Evolutionary conservation across 2,888 invertebrate species (phyloP), one percentile per base, ranked within the genome.

Genomic region (Unio delphinus): DNA sequence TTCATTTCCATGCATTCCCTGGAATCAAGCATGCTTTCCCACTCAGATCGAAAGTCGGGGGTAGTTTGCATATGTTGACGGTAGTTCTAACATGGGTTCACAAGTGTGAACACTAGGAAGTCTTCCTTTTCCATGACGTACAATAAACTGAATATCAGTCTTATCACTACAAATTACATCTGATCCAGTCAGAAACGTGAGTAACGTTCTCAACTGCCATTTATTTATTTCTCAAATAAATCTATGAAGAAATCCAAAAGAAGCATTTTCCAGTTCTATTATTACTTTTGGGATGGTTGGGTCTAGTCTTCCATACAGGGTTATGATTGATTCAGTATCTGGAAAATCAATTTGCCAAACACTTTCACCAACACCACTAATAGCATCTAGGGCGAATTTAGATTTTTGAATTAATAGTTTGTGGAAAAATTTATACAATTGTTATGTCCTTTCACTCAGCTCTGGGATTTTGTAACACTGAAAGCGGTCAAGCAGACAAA

Each of bases 31-130:
- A 69, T 65, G 23, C 61, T 65, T 45, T 61, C 69, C 69, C 65
- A 69, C 55, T 69, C 65, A 65, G 57, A 61, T 54, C 69, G 45
- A 56, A 69, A 69, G 34, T 69, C 65, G n/a, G 15, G 69, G 69
- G 45, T 45, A 69, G 61, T 60, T 65, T 5, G 65, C 57, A 61
- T 69, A 69, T 55, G 69, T 65, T 15, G 55, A 65, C 15, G 69
- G 69, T 20, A 69, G 55, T 30, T 69, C 69, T 34, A 69, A 18
- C 55, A 62, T 23, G 30, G 69, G 69, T 61, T 61, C 69, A 61
- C 69, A 69, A 65, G 69, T 69, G 65, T 69, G 69, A 15, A 64
- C 61, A 26, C 61, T 69, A 3, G 69, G 65, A 20, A 45, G 54
- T 56, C 69, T 69, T 34, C 65, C 69, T 54, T 54, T 28, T 23